Percentiles rank a stretch among this genome's conserved stretches.
phyloP scores from a whole-genome alignment of 53 echinoderm and acorn worm genomes.

The Holothuria leucospilota region DNA sequence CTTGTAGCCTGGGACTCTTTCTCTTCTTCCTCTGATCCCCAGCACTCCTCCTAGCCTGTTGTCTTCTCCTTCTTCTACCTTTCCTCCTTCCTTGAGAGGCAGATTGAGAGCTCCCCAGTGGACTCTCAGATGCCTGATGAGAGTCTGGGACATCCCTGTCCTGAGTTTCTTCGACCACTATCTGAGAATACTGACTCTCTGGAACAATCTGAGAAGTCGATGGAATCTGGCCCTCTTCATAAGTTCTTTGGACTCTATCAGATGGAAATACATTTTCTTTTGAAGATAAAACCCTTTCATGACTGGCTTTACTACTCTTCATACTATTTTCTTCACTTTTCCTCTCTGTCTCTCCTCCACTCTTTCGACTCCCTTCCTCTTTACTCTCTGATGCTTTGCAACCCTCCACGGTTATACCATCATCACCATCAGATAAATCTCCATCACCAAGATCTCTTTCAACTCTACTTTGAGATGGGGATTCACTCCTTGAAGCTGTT shows the following conservation, averaged over 20 bases:
- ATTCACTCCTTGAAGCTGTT: background rate
- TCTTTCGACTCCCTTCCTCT: background rate
- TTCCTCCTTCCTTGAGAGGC: background rate
- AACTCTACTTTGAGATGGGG: background rate
- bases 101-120: too few species aligned
- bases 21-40: slow-evolving; percentile 1
- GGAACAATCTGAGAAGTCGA: background rate
- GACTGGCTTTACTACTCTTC: too few species aligned
- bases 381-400: background rate
- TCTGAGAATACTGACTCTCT: slow-evolving; percentile 7
- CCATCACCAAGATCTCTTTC: background rate
- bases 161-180: slow-evolving; percentile 1
- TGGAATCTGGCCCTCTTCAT: too few species aligned
- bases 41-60: too few species aligned
- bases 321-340: too few species aligned
- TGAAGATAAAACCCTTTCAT: too few species aligned
- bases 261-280: too few species aligned
- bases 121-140: too few species aligned
- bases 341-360: too few species aligned
- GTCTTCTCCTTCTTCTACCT: too few species aligned
- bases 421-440: background rate
- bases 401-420: background rate
- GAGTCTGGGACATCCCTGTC: too few species aligned
- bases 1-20: slow-evolving; percentile 9
- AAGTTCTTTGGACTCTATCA: too few species aligned